A percentile compares a stretch with the other conserved stretches of the same genome.
phyloP scores from a whole-genome alignment of 1,140 invertebrate species.

The Drosophila seguyi region DNA sequence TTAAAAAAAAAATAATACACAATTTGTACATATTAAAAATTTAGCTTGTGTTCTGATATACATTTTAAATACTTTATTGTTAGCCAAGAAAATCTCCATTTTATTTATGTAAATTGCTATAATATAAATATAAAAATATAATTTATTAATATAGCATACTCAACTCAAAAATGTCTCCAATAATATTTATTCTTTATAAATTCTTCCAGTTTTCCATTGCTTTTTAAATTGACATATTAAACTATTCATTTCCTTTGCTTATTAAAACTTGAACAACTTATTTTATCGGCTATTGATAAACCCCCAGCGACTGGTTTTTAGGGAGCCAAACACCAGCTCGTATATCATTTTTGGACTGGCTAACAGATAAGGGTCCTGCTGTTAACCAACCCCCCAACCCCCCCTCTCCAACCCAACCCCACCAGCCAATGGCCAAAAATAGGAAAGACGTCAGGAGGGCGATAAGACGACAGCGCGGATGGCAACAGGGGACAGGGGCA shows the following conservation, averaged over 20 bases:
- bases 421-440: slow-evolving; percentile 3
- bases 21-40: too few species aligned
- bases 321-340: slow-evolving; percentile 18
- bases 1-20: background rate
- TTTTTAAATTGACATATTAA: background rate
- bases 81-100: too few species aligned
- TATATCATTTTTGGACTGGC: slow-evolving; percentile 44
- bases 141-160: background rate
- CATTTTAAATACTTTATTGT: too few species aligned
- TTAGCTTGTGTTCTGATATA: too few species aligned
- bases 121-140: too few species aligned
- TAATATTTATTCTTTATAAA: background rate
- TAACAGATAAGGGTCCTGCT: slow-evolving; percentile 29
- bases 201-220: background rate
- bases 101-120: too few species aligned
- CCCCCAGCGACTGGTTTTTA: slow-evolving; percentile 5
- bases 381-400: background rate
- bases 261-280: slow-evolving; percentile 11
- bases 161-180: background rate
- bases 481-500: background rate
- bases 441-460: slow-evolving; percentile 55
- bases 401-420: background rate
- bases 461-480: slow-evolving; percentile 66
- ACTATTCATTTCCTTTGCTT: background rate
- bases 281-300: slow-evolving; percentile 23